A percentile compares a stretch with the other conserved stretches of the same genome.
phyloP scores from a whole-genome alignment of 2,888 invertebrate species.

The Watsonalla binaria region DNA sequence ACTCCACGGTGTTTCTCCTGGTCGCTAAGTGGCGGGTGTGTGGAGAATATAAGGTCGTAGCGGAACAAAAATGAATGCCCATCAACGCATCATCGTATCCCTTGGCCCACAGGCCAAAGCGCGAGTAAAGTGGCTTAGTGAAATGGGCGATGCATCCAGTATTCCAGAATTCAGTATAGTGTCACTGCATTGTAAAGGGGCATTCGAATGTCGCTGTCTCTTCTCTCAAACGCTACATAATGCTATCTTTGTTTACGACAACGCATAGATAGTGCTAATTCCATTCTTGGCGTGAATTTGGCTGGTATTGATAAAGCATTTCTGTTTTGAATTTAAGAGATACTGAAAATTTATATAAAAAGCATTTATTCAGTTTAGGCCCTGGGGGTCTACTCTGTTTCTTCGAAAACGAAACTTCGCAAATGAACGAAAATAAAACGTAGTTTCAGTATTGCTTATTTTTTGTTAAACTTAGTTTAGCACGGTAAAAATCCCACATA shows the following conservation, averaged over 20 bases:
- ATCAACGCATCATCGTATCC: slow-evolving; percentile 10
- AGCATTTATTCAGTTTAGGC: too few species aligned
- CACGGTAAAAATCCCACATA: too few species aligned
- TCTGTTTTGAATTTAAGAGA: too few species aligned
- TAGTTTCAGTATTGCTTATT: too few species aligned
- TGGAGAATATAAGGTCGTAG: background rate
- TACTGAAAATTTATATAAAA: too few species aligned
- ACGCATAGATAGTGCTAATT: background rate
- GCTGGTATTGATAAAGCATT: too few species aligned
- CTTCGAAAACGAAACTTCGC: too few species aligned
- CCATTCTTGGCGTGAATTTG: background rate
- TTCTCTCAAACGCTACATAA: slow-evolving; percentile 8
- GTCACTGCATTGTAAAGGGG: slow-evolving; percentile 6
- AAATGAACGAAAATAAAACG: too few species aligned
- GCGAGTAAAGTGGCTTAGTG: slow-evolving; percentile 48
- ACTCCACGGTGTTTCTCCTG: too few species aligned
- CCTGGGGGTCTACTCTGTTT: too few species aligned
- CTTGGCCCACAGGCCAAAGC: slow-evolving; percentile 19
- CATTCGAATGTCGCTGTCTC: slow-evolving; percentile 2
- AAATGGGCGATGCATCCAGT: slow-evolving; percentile 41
- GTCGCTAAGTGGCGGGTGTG: too few species aligned
- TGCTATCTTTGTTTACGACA: slow-evolving; percentile 4
- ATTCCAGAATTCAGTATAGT: slow-evolving; percentile 7
- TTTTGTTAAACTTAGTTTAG: too few species aligned
- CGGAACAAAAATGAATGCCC: background rate